These are phyloP conservation scores for Cantharis rustica DNA, from an alignment of 2,888 invertebrate genomes.

Conservation along the genomic window DNA sequence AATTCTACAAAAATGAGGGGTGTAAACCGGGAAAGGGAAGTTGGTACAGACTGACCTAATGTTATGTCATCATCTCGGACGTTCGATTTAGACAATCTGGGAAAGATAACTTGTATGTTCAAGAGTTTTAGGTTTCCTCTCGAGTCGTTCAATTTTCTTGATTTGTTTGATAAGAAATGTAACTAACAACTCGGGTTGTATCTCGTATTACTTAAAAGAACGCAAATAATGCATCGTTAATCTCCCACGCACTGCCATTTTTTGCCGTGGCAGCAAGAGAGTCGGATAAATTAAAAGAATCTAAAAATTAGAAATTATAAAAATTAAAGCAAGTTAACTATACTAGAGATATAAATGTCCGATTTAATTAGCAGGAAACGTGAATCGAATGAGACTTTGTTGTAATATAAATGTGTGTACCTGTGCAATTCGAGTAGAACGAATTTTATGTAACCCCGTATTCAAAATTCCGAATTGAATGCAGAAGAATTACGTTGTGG, in stretches of 20 bases:
- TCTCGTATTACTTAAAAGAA: slow-evolving; percentile 25
- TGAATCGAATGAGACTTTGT: neutral
- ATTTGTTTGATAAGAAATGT: slow-evolving; percentile 35
- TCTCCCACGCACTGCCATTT: neutral
- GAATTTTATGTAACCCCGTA: slow-evolving; percentile 36
- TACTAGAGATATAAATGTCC: neutral
- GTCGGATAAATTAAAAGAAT: too few species aligned
- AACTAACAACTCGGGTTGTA: slow-evolving; percentile 8
- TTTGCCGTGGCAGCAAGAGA: neutral
- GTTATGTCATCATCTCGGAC: slow-evolving; percentile 48
- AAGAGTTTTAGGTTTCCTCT: slow-evolving; percentile 43
- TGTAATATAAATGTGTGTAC: slow-evolving; percentile 22
- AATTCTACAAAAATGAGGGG: slow-evolving; percentile 47
- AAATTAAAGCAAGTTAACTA: neutral
- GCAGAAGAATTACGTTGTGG: slow-evolving; percentile 25
- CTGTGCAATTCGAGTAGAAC: slow-evolving; percentile 39
- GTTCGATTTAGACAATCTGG: slow-evolving; percentile 34
- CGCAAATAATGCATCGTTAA: slow-evolving; percentile 6
- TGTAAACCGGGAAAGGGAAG: slow-evolving; percentile 49
- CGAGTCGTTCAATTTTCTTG: slow-evolving; percentile 35
- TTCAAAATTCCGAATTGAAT: slow-evolving; percentile 28
- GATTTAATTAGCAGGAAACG: neutral
- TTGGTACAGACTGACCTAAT: slow-evolving; percentile 52
- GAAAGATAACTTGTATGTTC: slow-evolving; percentile 39
- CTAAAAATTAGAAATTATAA: neutral